phyloP scores from a whole-genome alignment of 1,140 invertebrate genomes.

The Heterodera schachtii region DNA sequence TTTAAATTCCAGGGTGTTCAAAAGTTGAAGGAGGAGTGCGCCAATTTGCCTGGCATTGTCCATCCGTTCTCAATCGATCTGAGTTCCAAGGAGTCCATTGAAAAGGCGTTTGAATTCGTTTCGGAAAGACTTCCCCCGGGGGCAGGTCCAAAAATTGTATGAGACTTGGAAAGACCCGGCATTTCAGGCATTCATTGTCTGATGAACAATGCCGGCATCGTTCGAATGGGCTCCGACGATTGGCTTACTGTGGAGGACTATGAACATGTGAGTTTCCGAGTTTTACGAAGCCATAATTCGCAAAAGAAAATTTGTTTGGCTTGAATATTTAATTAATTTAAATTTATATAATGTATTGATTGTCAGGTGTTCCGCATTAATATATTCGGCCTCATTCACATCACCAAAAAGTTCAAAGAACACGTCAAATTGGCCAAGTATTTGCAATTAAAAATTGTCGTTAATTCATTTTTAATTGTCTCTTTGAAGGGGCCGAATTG shows the following conservation, averaged over 20 bases:
- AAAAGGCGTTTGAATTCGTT: constrained; percentile 18
- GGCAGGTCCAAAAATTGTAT: not conserved
- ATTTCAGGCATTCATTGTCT: constrained; percentile 7
- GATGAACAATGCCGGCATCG: constrained; percentile 24
- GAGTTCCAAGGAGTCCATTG: constrained; percentile 21
- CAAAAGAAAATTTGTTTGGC: not conserved
- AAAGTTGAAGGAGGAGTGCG: constrained; percentile 11
- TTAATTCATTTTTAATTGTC: not conserved
- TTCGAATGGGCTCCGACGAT: constrained; percentile 21
- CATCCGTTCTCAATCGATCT: constrained; percentile 19
- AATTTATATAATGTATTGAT: not conserved
- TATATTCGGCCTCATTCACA: constrained; percentile 16
- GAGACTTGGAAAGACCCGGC: not conserved
- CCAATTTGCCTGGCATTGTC: constrained; percentile 18
- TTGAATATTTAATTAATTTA: not conserved
- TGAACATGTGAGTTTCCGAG: not conserved
- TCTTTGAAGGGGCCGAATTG: constrained; percentile 21
- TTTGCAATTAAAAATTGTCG: too few species aligned
- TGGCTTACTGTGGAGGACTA: constrained; percentile 23
- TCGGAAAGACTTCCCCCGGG: constrained; percentile 24
- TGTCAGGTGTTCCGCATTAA: constrained; percentile 23
- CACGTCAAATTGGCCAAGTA: constrained; percentile 30
- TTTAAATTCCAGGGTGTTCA: constrained; percentile 16
- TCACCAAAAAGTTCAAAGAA: constrained; percentile 33
- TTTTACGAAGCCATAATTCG: not conserved